phyloP scores from a whole-genome alignment of 2,113 vertebrate species.

The Silurus meridionalis region DNA sequence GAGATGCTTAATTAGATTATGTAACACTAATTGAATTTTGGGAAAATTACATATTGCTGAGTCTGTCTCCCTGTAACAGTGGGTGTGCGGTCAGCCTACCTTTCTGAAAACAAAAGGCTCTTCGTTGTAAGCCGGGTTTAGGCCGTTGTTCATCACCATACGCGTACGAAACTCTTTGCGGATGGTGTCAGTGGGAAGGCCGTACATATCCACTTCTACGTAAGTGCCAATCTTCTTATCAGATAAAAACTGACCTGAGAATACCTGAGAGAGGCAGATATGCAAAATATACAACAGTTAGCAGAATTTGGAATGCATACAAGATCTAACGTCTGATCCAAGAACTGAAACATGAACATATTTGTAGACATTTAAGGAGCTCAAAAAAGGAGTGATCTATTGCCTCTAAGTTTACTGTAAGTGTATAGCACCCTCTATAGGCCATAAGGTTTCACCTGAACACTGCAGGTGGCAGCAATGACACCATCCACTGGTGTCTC shows the following conservation, averaged over 20 bases:
- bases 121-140: slow-evolving; percentile 97
- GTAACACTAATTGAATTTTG: slow-evolving; percentile 10
- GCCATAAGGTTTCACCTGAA: slow-evolving; percentile 78
- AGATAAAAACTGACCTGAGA: slow-evolving; percentile 96
- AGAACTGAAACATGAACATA: background rate
- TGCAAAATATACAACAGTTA: background rate
- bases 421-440: background rate
- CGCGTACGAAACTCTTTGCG: slow-evolving; percentile 96
- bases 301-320: background rate
- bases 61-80: background rate
- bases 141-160: slow-evolving; percentile 99
- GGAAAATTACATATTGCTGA: slow-evolving; percentile 10
- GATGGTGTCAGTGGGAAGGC: slow-evolving; percentile 94
- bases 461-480: slow-evolving; percentile 95
- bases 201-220: slow-evolving; percentile 98
- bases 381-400: background rate
- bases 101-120: slow-evolving; percentile 97
- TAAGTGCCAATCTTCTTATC: slow-evolving; percentile 98
- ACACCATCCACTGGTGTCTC: slow-evolving; percentile 98
- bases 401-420: background rate
- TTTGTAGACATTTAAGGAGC: background rate
- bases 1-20: slow-evolving; percentile 21
- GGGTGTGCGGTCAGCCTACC: slow-evolving; percentile 68
- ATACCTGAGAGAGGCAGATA: slow-evolving; percentile 75
- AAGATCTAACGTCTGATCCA: background rate